Evolutionary conservation across 2,888 invertebrate genomes (phyloP).

Genomic region (Didymodactylos carnosus): DNA sequence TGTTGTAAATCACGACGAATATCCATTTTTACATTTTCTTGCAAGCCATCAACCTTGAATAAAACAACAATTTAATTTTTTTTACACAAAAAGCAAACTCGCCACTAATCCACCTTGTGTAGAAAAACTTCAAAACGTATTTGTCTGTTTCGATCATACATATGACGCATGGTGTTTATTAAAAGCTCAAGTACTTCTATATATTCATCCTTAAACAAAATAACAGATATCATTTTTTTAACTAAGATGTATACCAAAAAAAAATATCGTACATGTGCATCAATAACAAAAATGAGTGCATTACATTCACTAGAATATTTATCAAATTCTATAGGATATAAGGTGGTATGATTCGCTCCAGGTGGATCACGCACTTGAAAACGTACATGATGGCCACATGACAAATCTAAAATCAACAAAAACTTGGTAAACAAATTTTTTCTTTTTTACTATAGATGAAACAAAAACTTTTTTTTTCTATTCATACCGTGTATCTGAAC

Average conservation of each 20-base stretch:
- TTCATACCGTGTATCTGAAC: neutral
- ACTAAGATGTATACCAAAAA: neutral
- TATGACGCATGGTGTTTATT: constrained; percentile 72
- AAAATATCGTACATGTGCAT: neutral
- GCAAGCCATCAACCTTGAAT: neutral
- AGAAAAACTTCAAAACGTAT: constrained; percentile 93
- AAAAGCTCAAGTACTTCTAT: constrained; percentile 79
- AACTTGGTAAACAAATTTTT: constrained; percentile 58
- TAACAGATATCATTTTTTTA: neutral
- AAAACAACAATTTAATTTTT: constrained; percentile 57
- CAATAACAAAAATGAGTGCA: constrained; percentile 85
- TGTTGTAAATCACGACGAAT: constrained; percentile 94
- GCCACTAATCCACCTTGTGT: constrained; percentile 94
- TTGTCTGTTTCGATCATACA: constrained; percentile 80
- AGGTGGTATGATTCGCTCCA: neutral
- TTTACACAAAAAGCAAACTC: too few relatives aligned
- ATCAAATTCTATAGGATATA: neutral
- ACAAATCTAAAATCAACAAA: constrained; percentile 60
- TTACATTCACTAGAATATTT: neutral
- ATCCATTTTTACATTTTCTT: constrained; percentile 44
- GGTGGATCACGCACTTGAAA: constrained; percentile 62
- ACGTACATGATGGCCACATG: neutral
- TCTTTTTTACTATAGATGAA: too few relatives aligned
- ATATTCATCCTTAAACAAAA: constrained; percentile 49
- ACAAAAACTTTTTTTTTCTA: neutral